Conservation (phyloP, 53 echinoderm and acorn worm genomes). For the Henricia sp. region DNA sequence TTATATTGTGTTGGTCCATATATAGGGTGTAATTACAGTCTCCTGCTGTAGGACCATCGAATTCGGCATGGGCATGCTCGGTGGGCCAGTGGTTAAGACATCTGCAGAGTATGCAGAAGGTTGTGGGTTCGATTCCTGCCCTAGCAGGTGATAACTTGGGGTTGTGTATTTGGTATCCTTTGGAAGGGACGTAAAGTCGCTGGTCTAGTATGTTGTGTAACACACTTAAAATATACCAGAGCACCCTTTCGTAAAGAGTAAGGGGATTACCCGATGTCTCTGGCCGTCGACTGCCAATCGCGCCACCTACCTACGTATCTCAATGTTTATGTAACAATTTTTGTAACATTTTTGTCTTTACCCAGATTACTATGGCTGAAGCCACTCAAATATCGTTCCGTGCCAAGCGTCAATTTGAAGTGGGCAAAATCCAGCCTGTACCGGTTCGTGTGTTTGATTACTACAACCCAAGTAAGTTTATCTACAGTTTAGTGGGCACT, state of each 20-base stretch:
- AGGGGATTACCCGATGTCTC: too few relatives aligned
- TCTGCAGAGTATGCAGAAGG: too few relatives aligned
- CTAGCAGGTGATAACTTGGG: neutral
- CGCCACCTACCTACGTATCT: too few relatives aligned
- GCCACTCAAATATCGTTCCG: slow-evolving; percentile 32
- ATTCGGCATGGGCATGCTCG: too few relatives aligned
- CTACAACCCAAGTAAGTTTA: slow-evolving; percentile 71
- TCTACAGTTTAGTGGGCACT: neutral
- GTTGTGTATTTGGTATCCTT: neutral
- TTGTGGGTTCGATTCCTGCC: too few relatives aligned
- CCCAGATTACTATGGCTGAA: slow-evolving; percentile 59
- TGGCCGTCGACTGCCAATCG: too few relatives aligned
- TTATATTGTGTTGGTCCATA: neutral
- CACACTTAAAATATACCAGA: too few relatives aligned
- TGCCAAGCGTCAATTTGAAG: slow-evolving; percentile 47
- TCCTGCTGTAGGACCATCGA: too few relatives aligned
- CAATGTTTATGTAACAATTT: neutral
- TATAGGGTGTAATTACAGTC: neutral
- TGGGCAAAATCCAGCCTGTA: slow-evolving; percentile 76
- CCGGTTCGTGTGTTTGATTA: slow-evolving; percentile 73
- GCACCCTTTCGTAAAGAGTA: too few relatives aligned
- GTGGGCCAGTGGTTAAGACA: neutral
- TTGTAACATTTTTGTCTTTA: neutral
- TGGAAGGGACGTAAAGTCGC: neutral
- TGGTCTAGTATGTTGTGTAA: neutral